Evolutionary conservation across 2,888 invertebrate species (phyloP).

Genomic region (Phyto melanocephala): DNA sequence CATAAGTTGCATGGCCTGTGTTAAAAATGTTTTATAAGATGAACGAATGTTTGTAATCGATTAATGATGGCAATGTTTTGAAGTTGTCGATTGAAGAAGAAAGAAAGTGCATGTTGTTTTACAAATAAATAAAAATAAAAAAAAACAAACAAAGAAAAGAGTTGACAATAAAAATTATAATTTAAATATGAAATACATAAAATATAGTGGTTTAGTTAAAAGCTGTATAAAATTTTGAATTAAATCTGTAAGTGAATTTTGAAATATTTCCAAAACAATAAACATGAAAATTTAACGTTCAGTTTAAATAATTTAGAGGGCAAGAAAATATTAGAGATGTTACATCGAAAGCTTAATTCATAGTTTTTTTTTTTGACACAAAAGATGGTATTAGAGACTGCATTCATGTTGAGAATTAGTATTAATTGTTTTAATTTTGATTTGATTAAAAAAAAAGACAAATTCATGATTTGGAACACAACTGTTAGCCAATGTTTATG

Average conservation of each 20-base stretch:
- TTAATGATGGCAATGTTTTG: slow-evolving; percentile 59
- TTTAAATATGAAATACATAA: neutral
- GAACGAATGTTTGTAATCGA: slow-evolving; percentile 59
- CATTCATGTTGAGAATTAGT: slow-evolving; percentile 52
- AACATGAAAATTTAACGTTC: slow-evolving; percentile 26
- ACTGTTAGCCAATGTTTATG: neutral
- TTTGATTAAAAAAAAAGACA: neutral
- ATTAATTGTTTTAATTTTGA: slow-evolving; percentile 55
- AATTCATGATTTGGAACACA: neutral
- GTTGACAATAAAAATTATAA: neutral
- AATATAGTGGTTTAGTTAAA: slow-evolving; percentile 26
- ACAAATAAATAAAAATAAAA: slow-evolving; percentile 69
- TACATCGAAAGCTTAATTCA: slow-evolving; percentile 24
- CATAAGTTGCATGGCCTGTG: slow-evolving; percentile 95
- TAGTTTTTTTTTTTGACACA: neutral
- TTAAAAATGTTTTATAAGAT: slow-evolving; percentile 44
- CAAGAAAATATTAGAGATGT: slow-evolving; percentile 1
- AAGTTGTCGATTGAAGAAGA: slow-evolving; percentile 49
- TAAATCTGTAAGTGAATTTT: neutral
- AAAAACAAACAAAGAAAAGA: neutral
- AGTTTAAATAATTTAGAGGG: neutral
- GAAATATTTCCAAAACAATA: neutral
- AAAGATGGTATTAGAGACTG: neutral
- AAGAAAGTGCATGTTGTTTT: slow-evolving; percentile 60
- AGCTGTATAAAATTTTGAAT: slow-evolving; percentile 17